Evolutionary conservation across 2,113 vertebrate genomes (phyloP).

Genomic region (Phrynosoma platyrhinos): DNA sequence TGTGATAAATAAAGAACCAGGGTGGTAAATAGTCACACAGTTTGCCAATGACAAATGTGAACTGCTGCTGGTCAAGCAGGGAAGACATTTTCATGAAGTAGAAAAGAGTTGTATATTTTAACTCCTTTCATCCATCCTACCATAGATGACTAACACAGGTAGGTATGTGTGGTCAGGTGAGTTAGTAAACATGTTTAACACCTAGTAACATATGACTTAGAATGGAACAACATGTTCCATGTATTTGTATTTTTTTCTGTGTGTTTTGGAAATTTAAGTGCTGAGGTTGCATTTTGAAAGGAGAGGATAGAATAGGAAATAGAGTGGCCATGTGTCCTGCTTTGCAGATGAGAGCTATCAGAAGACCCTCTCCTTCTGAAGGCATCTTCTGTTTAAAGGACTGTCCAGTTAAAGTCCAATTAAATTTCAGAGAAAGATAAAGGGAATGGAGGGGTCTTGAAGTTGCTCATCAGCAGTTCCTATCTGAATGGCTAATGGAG

Average conservation of each 20-base stretch:
- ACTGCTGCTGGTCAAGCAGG: neutral
- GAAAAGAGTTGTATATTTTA: neutral
- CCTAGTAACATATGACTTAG: neutral
- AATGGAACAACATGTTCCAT: neutral
- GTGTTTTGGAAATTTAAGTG: neutral
- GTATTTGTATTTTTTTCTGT: neutral
- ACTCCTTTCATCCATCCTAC: neutral
- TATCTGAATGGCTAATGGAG: neutral
- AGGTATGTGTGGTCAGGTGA: constrained; percentile 13
- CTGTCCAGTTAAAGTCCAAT: neutral
- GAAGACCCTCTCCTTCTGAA: neutral
- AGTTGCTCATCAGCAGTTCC: neutral
- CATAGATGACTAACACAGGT: constrained; percentile 1
- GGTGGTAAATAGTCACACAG: neutral
- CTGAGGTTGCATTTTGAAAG: neutral
- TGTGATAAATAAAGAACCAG: neutral
- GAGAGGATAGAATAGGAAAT: neutral
- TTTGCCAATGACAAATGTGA: neutral
- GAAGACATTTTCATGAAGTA: neutral
- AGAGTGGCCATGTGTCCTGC: neutral
- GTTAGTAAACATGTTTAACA: neutral
- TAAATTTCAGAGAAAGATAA: neutral
- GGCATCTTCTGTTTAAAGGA: neutral
- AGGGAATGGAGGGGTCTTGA: neutral
- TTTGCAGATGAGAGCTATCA: neutral